These are phyloP conservation scores for Camelus dromedarius DNA, from an alignment of 2,113 vertebrate species.

Conservation along the genomic window DNA sequence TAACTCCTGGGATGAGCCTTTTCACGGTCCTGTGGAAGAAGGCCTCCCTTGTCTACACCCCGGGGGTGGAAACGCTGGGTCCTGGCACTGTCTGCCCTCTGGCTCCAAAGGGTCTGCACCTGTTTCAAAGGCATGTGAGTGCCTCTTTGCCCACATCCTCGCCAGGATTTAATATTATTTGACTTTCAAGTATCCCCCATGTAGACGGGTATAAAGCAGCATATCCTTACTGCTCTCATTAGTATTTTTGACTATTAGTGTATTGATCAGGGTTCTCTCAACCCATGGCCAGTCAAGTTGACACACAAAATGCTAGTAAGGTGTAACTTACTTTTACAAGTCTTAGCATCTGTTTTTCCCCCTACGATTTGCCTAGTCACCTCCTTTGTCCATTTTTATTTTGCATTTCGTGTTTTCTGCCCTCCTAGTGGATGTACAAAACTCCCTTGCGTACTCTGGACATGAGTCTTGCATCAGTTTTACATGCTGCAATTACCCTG, in stretches of 20 bases:
- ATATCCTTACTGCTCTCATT: background rate
- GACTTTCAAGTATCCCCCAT: background rate
- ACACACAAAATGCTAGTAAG: background rate
- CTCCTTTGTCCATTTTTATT: background rate
- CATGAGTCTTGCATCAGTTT: background rate
- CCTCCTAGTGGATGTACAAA: background rate
- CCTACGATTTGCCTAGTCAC: background rate
- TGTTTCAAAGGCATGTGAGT: rapidly evolving
- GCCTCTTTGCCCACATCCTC: background rate
- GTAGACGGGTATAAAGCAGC: background rate
- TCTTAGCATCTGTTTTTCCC: background rate
- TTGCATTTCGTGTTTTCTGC: background rate
- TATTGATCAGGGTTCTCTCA: background rate
- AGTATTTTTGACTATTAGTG: background rate
- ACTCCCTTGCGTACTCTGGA: background rate
- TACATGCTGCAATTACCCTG: background rate
- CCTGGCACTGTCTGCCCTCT: background rate
- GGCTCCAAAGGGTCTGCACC: too few species aligned
- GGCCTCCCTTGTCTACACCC: background rate
- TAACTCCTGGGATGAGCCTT: background rate
- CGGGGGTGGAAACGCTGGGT: rapidly evolving
- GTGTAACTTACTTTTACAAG: background rate
- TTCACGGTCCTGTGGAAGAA: too few species aligned
- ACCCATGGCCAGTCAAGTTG: background rate
- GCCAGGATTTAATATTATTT: background rate